phyloP scores from a whole-genome alignment of 2,797 vertebrate genomes.

The Neomorphus geoffroyi region DNA sequence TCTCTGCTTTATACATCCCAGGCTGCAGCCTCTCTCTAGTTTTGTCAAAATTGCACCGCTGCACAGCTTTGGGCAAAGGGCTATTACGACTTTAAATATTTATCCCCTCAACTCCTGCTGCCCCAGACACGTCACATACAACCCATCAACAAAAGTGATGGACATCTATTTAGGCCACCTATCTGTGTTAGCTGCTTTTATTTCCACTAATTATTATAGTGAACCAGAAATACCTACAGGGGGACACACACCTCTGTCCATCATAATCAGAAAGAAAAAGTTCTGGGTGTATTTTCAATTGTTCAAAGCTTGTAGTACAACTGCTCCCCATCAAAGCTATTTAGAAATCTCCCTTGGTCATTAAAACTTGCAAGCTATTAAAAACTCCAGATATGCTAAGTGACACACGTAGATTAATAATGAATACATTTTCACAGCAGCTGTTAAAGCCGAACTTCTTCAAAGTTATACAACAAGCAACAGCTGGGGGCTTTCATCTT shows the following conservation, averaged over 20 bases:
- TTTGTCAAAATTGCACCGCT: neutral
- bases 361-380: neutral
- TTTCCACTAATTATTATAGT: neutral
- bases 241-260: neutral
- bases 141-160: fast-evolving
- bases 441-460: neutral
- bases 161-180: neutral
- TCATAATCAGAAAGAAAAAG: neutral
- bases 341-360: neutral
- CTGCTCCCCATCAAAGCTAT: neutral
- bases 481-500: neutral
- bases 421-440: neutral
- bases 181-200: neutral
- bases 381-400: neutral
- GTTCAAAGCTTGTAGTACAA: neutral
- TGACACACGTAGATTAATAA: neutral
- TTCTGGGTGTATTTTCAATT: neutral
- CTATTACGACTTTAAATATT: neutral
- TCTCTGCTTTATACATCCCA: neutral
- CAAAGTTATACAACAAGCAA: neutral
- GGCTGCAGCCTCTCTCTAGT: neutral
- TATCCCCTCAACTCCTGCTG: neutral
- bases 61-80: neutral
- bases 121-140: neutral
- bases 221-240: neutral